Conservation (phyloP, 2,113 vertebrate genomes). For the Anthoscopus minutus region DNA sequence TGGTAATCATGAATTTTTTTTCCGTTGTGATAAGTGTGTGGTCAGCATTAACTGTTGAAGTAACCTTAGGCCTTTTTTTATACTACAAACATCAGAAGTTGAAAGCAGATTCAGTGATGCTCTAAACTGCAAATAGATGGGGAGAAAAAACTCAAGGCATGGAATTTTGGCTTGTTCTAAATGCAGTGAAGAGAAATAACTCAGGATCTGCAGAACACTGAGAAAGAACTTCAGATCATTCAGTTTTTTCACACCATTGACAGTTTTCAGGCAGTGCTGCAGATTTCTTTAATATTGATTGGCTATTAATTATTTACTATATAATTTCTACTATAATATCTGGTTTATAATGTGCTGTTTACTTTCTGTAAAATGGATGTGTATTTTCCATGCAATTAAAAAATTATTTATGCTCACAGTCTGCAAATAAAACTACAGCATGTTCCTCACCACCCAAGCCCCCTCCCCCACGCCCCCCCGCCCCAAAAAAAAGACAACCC, state of each 20-base stretch:
- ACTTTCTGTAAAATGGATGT: neutral
- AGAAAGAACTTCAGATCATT: neutral
- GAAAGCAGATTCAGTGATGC: neutral
- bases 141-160: neutral
- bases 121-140: neutral
- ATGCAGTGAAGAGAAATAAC: neutral
- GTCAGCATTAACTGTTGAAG: neutral
- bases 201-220: neutral
- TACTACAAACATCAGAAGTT: neutral
- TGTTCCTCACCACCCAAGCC: accelerated
- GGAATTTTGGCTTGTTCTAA: neutral
- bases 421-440: neutral
- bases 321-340: neutral
- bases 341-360: neutral
- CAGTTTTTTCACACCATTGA: neutral
- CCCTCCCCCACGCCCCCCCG: too few relatives aligned
- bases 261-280: neutral
- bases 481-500: neutral
- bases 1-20: neutral
- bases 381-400: neutral
- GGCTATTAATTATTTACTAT: neutral
- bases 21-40: neutral
- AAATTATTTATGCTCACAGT: neutral
- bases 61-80: neutral
- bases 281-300: neutral